Percentiles rank a stretch among this genome's conserved stretches.
Conservation (phyloP, 2,888 invertebrate genomes). For the Pandemis corylana region DNA sequence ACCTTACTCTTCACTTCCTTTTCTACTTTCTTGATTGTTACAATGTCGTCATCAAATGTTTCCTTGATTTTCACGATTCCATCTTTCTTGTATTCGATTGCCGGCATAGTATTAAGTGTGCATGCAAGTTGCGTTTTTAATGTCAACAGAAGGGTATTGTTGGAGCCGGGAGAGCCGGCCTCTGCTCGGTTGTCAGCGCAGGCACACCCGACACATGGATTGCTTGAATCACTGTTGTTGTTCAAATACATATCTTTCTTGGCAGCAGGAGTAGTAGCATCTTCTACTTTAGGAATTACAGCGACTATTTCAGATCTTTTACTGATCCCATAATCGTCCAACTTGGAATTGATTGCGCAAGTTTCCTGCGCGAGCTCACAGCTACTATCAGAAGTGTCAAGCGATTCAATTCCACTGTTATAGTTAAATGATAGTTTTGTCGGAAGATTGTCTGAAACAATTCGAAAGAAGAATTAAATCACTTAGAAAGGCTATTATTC, state of each 20-base stretch:
- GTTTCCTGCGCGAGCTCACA: slow-evolving; percentile 1
- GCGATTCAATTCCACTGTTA: neutral
- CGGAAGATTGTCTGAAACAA: slow-evolving; percentile 45
- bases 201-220: neutral
- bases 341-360: neutral
- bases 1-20: slow-evolving; percentile 27
- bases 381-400: neutral
- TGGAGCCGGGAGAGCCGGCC: neutral
- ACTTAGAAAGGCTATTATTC: neutral
- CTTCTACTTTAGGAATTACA: neutral
- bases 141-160: slow-evolving; percentile 3
- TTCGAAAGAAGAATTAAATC: neutral
- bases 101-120: slow-evolving; percentile 48
- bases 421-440: neutral
- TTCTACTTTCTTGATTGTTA: slow-evolving; percentile 41
- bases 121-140: neutral
- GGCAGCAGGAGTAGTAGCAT: neutral
- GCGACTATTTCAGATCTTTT: neutral
- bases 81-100: slow-evolving; percentile 62
- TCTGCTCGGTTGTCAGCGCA: neutral
- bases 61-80: slow-evolving; percentile 72
- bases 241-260: neutral
- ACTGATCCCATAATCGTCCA: neutral
- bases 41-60: slow-evolving; percentile 62
- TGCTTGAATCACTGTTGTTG: neutral